phyloP scores from a whole-genome alignment of 2,113 vertebrate species.

The Microtus oregoni region DNA sequence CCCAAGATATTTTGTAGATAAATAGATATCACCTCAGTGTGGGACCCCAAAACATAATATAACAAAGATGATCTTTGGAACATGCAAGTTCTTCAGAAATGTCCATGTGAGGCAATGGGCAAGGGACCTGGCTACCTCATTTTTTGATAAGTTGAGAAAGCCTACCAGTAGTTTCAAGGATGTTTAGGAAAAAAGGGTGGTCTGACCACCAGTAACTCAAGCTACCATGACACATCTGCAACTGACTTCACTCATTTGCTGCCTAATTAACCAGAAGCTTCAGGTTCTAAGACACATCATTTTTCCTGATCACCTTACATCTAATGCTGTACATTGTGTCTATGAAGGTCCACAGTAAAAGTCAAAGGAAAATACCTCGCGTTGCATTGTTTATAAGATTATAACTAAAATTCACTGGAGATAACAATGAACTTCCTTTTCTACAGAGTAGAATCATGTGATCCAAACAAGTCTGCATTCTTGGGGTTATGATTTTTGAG shows the following conservation, averaged over 20 bases:
- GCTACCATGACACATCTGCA: too few species aligned
- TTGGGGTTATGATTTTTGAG: neutral
- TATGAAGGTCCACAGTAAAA: neutral
- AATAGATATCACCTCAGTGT: too few species aligned
- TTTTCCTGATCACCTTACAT: neutral
- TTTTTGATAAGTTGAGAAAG: neutral
- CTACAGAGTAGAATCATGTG: neutral
- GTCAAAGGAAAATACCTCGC: neutral
- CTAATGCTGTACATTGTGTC: too few species aligned
- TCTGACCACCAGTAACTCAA: too few species aligned
- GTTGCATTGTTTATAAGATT: neutral
- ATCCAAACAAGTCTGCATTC: neutral
- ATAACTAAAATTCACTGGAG: neutral
- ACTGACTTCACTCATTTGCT: neutral
- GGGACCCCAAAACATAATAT: too few species aligned
- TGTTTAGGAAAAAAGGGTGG: neutral
- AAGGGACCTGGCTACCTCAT: fast-evolving
- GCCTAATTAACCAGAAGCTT: too few species aligned
- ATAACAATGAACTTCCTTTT: neutral
- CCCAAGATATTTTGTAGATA: too few species aligned
- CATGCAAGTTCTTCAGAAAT: neutral
- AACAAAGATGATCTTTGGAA: neutral
- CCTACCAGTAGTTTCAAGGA: neutral
- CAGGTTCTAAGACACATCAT: neutral
- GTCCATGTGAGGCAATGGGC: neutral